A percentile compares a stretch with the other conserved stretches of the same genome.
These are phyloP conservation scores for Brachionus rotundiformis DNA, from an alignment of 1,140 invertebrate species.

Conservation along the genomic window DNA sequence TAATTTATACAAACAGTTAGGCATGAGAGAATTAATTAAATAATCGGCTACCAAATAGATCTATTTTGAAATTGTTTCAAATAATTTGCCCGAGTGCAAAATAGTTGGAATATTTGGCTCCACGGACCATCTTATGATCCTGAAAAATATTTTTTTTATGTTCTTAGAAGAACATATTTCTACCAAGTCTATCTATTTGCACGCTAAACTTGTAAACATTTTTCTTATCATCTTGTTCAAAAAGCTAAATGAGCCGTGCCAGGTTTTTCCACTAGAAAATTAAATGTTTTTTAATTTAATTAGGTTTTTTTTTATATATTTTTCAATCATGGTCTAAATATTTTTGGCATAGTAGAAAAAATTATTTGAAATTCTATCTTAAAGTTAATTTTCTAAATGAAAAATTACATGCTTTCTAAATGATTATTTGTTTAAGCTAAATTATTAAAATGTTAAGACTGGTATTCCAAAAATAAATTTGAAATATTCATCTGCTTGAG, in stretches of 20 bases:
- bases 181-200: neutral
- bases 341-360: slow-evolving; percentile 3
- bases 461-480: slow-evolving; percentile 13
- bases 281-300: slow-evolving; percentile 14
- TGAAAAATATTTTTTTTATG: neutral
- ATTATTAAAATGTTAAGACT: slow-evolving; percentile 14
- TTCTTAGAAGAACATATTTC: neutral
- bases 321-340: neutral
- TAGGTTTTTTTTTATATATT: neutral
- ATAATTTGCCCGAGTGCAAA: slow-evolving; percentile 3
- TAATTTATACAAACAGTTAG: slow-evolving; percentile 9
- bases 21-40: slow-evolving; percentile 19
- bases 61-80: neutral
- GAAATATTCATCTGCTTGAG: neutral
- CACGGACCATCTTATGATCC: neutral
- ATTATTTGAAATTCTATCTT: slow-evolving; percentile 38
- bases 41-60: neutral
- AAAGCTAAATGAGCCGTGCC: neutral
- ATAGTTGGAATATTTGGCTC: neutral
- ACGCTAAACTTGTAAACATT: slow-evolving; percentile 19
- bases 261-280: neutral
- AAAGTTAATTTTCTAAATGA: slow-evolving; percentile 32
- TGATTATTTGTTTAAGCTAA: slow-evolving; percentile 3
- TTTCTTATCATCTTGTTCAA: neutral
- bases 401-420: slow-evolving; percentile 46